Evolutionary conservation across 2,888 invertebrate genomes (phyloP), one percentile per base, ranked within the genome.

Genomic region (Leptura quadrifasciata): DNA sequence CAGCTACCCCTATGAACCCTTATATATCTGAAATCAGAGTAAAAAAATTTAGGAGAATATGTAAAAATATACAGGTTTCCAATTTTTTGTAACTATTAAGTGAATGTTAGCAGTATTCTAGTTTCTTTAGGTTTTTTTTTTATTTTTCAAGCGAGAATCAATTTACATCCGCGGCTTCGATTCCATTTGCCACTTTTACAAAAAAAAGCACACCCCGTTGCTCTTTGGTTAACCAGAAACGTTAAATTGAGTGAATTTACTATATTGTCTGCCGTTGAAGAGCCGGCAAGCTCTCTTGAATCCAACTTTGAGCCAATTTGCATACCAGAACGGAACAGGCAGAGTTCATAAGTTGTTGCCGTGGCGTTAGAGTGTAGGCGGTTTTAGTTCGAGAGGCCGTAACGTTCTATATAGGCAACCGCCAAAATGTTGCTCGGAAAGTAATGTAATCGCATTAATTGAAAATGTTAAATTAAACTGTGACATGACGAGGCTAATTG

Each of bases 191-290:
- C 18, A 54, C 52, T 65, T 65, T 65, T 52, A 52, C n/a, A 27
- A 52, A 65, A 52, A 52, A 52, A 52, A 65, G 52, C 65, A 52
- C 27, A n/a, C 65, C n/a, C 20, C 21, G 18, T 47, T 52, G 52
- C 17, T 24, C 15, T 8, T 8, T 52, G 52, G 54, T 65, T 65
- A 65, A 52, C 65, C 21, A 47, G 65, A 47, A 65, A 65, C 65
- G 54, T 65, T 65, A 65, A 65, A 65, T 65, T 65, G 54, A 24
- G 65, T 24, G 65, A 65, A 65, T 65, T 65, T 52, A 21, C 65
- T 52, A 24, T 52, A 47, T 52, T 24, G 47, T 65, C 52, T 65
- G 9, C 65, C 3, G 54, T 52, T 65, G n/a, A 24, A 21, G 35
- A 17, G 63, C 39, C 63, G 47, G 21, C 57, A 57, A 57, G 20